Evolutionary conservation across 2,113 vertebrate genomes (phyloP), one percentile per base, ranked within the genome.

Genomic region (Ginglymostoma cirratum): DNA sequence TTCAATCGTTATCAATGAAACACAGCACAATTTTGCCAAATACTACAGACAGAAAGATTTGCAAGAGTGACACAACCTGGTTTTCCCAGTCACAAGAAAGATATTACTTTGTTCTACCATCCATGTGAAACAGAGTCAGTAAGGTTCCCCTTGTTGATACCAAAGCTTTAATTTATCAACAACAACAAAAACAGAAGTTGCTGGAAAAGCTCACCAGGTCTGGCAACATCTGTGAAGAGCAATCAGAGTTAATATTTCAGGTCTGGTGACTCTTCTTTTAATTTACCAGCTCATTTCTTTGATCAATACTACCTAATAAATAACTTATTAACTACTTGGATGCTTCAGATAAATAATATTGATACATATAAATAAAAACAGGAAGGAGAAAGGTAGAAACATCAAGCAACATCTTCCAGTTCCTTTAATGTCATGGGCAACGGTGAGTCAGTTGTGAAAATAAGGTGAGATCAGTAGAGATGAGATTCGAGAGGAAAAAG

Each of bases 1-100:
- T 23, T 66, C 19, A 66, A 93, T 38, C 66, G 23, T 93, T 93
- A 65, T 66, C 61, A 93, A 66, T 93, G 61, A 93, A 93, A 93
- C 2, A 12, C 17, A 66, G 55, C 34, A 38, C 61, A 34, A 90
- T 34, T 38, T 93, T 23, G 5, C 38, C 61, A 66, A 93, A 66
- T 67, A 61, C 38, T 72, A 95, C 23, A 5, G 45, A 34, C 6
- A 0, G 45, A 76, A 72, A 76, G 67, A 42, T 61, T 95, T 95
- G 45, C 14, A 95, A 52, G 45, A n/a, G 42, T 48, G 34, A 52
- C 12, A 27, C 66, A 48, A 70, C 24, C 10, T 94, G 61, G 66
- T 70, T 94, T 69, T 70, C 66, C 15, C 23, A 45, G 2, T 45
- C 66, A 34, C 24, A 17, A 27, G 76, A 80, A 80, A 80, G 76